These are phyloP conservation scores for Gambusia yucatana DNA, from an alignment of 2,797 vertebrate species.

Conservation along the genomic window DNA sequence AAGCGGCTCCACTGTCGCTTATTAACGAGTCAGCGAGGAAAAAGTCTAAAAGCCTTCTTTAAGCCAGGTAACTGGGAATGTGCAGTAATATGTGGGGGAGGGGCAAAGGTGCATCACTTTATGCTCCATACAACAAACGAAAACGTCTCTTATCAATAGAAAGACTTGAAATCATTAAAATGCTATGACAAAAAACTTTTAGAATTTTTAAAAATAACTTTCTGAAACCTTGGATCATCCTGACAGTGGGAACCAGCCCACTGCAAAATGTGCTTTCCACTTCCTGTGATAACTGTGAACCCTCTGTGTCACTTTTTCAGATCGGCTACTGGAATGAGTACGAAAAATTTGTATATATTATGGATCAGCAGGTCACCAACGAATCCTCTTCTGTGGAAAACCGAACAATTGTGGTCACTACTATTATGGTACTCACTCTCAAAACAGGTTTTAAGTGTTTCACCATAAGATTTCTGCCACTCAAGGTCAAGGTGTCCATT, in stretches of 20 bases:
- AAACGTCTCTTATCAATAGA: background rate
- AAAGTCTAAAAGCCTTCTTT: background rate
- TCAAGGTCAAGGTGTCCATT: conserved; percentile 84
- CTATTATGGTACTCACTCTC: conserved; percentile 96
- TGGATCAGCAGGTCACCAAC: conserved; percentile 93
- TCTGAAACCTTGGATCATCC: background rate
- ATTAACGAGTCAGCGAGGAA: background rate
- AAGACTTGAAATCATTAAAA: background rate
- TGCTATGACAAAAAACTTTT: background rate
- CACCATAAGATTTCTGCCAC: conserved; percentile 83
- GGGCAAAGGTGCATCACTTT: background rate
- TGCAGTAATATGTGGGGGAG: background rate
- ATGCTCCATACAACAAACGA: background rate
- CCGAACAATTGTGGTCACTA: conserved; percentile 99
- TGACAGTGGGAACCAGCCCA: background rate
- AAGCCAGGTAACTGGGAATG: background rate
- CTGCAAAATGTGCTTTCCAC: conserved; percentile 29
- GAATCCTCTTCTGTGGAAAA: conserved; percentile 96
- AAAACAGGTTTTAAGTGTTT: conserved; percentile 81
- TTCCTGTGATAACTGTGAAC: conserved; percentile 63
- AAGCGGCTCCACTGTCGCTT: background rate
- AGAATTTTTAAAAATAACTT: background rate
- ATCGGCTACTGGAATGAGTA: conserved; percentile 99
- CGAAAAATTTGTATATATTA: conserved; percentile 94
- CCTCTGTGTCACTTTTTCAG: conserved; percentile 83